Evolutionary conservation across 1,140 invertebrate species (phyloP).

Genomic region (Condylostylus longicornis): DNA sequence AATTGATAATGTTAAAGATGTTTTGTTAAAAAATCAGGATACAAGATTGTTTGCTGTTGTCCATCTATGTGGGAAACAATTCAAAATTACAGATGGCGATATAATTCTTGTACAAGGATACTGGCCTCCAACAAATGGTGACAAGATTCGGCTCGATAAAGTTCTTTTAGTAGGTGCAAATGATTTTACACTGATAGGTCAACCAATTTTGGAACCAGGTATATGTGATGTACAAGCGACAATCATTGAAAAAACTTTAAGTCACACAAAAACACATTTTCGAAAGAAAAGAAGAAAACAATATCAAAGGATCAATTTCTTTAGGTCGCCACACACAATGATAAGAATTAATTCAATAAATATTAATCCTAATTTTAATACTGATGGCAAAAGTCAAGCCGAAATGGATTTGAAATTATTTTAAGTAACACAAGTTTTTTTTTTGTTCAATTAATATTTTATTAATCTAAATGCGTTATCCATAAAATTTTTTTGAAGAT

Average conservation of each 20-base stretch:
- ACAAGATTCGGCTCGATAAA: constrained; percentile 74
- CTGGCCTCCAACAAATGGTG: constrained; percentile 70
- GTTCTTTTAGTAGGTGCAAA: constrained; percentile 65
- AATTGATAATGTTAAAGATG: background rate
- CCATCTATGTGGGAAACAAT: constrained; percentile 68
- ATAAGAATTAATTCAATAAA: constrained; percentile 56
- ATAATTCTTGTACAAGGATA: constrained; percentile 66
- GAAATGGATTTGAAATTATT: too few species aligned
- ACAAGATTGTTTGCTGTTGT: constrained; percentile 72
- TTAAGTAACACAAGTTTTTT: too few species aligned
- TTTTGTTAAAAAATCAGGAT: background rate
- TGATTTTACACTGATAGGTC: constrained; percentile 74
- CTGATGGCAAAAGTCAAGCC: background rate
- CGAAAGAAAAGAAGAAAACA: constrained; percentile 60
- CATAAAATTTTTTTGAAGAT: too few species aligned
- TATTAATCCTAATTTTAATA: constrained; percentile 34
- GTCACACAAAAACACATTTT: constrained; percentile 65
- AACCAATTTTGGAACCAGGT: constrained; percentile 60
- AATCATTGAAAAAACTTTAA: constrained; percentile 78
- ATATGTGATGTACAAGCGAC: constrained; percentile 67
- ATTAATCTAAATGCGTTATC: too few species aligned
- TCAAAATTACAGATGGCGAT: constrained; percentile 76
- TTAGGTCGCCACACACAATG: constrained; percentile 51
- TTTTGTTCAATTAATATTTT: too few species aligned
- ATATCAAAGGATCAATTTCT: constrained; percentile 58